A percentile compares a stretch with the other conserved stretches of the same genome.
These are phyloP conservation scores for Mongoloraphidia duomilia DNA, from an alignment of 2,888 invertebrate genomes.

Conservation along the genomic window DNA sequence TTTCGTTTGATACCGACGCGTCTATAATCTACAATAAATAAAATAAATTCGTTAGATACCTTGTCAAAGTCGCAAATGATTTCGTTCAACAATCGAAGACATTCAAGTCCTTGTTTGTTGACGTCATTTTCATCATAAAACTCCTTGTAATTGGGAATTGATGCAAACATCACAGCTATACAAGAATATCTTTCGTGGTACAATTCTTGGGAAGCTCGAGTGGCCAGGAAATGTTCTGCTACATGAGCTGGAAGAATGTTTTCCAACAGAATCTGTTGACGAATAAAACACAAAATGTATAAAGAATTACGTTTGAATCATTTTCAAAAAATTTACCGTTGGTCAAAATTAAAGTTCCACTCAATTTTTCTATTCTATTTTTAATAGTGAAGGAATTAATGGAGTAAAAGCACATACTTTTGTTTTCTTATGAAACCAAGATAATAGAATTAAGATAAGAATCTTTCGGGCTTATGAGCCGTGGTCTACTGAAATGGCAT, in stretches of 20 bases:
- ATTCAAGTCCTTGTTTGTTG: slow-evolving; percentile 90
- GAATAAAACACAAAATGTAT: background rate
- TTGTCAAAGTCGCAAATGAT: slow-evolving; percentile 98
- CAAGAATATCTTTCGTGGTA: slow-evolving; percentile 90
- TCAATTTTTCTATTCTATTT: too few relatives aligned
- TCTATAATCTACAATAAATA: too few relatives aligned
- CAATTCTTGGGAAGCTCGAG: slow-evolving; percentile 63
- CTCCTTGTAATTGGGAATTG: slow-evolving; percentile 95
- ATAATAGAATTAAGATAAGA: too few relatives aligned
- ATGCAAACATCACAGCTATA: slow-evolving; percentile 96
- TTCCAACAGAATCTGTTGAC: slow-evolving; percentile 64
- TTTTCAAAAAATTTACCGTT: background rate
- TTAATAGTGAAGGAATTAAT: too few relatives aligned
- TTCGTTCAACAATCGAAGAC: slow-evolving; percentile 84
- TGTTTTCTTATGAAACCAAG: too few relatives aligned
- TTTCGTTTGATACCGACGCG: background rate
- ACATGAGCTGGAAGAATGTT: slow-evolving; percentile 95
- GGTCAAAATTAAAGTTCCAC: too few relatives aligned
- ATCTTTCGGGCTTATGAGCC: too few relatives aligned
- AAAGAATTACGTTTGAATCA: background rate
- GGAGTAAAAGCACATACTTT: too few relatives aligned
- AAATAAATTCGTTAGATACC: slow-evolving; percentile 34
- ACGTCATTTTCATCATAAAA: slow-evolving; percentile 96
- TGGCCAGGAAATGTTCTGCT: slow-evolving; percentile 79
- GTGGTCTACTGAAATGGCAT: too few relatives aligned